Evolutionary conservation across 1,140 invertebrate genomes (phyloP).

Genomic region (Drosophila funebris): DNA sequence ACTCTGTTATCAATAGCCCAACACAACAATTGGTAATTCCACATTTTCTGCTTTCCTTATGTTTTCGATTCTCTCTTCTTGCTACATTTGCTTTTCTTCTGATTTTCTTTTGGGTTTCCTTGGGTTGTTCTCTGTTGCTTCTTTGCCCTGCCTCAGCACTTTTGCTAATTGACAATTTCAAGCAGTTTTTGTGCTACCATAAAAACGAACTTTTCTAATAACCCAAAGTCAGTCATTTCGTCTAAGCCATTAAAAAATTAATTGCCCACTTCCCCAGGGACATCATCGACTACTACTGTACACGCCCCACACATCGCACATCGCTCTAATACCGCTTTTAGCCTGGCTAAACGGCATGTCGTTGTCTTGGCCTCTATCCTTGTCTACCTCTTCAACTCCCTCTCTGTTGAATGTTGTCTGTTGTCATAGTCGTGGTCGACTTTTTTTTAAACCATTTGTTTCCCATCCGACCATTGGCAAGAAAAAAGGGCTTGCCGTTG

Average conservation of each 20-base stretch:
- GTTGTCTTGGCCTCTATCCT: not conserved
- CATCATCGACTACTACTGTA: constrained; percentile 13
- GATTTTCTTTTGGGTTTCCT: not conserved
- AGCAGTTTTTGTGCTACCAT: constrained; percentile 43
- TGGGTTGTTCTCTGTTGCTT: not conserved
- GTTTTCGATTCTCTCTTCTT: not conserved
- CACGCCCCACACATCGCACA: constrained; percentile 75
- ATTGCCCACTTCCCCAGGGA: constrained; percentile 67
- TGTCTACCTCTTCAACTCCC: not conserved
- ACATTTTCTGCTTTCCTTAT: not conserved
- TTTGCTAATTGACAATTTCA: constrained; percentile 80
- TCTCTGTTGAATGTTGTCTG: no score
- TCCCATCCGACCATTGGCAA: constrained; percentile 55
- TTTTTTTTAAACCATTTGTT: constrained; percentile 43
- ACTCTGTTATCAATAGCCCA: constrained; percentile 24
- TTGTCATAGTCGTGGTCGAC: constrained; percentile 11
- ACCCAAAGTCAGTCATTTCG: constrained; percentile 72
- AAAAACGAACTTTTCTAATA: constrained; percentile 64
- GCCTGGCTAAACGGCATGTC: constrained; percentile 51
- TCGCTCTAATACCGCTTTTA: constrained; percentile 72
- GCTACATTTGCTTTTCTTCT: not conserved
- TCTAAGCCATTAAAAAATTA: constrained; percentile 82
- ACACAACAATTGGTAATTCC: constrained; percentile 56
- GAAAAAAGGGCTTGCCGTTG: constrained; percentile 68
- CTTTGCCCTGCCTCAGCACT: constrained; percentile 44